These are phyloP conservation scores for Cyphomyrus plagiostoma DNA, from an alignment of 2,113 vertebrate species.

Conservation along the genomic window DNA sequence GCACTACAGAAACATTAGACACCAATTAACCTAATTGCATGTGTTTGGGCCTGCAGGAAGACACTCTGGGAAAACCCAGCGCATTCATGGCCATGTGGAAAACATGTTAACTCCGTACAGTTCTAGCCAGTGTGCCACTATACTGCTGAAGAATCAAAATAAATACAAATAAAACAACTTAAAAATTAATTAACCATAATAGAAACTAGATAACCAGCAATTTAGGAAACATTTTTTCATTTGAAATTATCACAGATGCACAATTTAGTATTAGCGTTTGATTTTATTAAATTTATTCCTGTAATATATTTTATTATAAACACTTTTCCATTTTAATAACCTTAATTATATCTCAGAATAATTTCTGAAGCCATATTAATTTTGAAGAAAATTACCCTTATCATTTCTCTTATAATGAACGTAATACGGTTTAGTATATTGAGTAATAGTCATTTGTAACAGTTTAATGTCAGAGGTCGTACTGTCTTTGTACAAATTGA, in stretches of 20 bases:
- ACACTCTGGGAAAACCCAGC: background rate
- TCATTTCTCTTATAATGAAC: background rate
- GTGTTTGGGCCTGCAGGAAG: background rate
- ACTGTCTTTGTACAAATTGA: background rate
- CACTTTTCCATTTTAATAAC: background rate
- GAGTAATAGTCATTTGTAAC: background rate
- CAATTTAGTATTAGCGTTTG: background rate
- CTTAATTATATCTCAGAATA: background rate
- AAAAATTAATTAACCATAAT: background rate
- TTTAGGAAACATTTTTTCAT: background rate
- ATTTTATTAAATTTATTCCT: background rate
- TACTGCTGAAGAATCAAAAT: background rate
- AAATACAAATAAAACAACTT: background rate
- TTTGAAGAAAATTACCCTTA: background rate
- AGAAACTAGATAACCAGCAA: background rate
- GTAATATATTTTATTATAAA: background rate
- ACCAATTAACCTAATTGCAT: background rate
- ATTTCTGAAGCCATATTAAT: background rate
- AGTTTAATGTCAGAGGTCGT: background rate
- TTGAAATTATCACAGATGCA: background rate
- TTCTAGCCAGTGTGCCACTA: background rate
- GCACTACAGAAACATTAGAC: background rate
- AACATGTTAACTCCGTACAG: background rate
- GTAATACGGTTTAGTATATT: background rate
- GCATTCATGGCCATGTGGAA: background rate